These are phyloP conservation scores for Anthonomus grandis DNA, from an alignment of 1,140 invertebrate genomes.

Conservation along the genomic window DNA sequence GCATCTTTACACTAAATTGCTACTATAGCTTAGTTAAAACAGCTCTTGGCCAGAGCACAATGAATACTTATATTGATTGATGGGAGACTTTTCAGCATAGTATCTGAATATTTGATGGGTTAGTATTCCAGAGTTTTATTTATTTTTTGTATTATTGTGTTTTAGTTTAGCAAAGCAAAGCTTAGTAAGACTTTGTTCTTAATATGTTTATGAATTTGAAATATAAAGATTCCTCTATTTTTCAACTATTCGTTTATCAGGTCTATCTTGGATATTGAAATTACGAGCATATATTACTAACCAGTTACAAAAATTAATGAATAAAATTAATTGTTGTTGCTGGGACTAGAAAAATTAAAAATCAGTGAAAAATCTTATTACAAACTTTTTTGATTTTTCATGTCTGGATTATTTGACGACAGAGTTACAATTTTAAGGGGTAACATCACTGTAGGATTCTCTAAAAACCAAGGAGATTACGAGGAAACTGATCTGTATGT, in stretches of 20 bases:
- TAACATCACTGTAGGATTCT: too few species aligned
- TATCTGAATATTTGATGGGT: conserved; percentile 39
- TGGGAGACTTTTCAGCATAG: conserved; percentile 10
- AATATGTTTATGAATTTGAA: not conserved
- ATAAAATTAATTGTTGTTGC: too few species aligned
- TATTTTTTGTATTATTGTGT: conserved; percentile 22
- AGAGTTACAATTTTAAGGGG: too few species aligned
- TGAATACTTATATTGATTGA: too few species aligned
- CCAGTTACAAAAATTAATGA: too few species aligned
- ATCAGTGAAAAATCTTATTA: too few species aligned
- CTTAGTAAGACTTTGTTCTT: not conserved
- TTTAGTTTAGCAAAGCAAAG: not conserved
- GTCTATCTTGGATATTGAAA: not conserved
- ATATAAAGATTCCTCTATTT: not conserved
- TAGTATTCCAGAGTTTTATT: conserved; percentile 43
- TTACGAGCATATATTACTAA: not conserved
- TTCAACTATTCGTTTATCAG: not conserved
- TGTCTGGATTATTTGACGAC: too few species aligned
- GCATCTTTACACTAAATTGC: conserved; percentile 33
- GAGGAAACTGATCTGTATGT: too few species aligned
- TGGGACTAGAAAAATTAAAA: too few species aligned
- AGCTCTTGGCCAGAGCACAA: conserved; percentile 28
- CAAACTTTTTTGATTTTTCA: too few species aligned
- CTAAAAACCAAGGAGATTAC: too few species aligned
- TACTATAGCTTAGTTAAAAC: conserved; percentile 41